Conservation (phyloP, 30 jellyfish, hydroid and myxozoan genomes). For the Hydra vulgaris region DNA sequence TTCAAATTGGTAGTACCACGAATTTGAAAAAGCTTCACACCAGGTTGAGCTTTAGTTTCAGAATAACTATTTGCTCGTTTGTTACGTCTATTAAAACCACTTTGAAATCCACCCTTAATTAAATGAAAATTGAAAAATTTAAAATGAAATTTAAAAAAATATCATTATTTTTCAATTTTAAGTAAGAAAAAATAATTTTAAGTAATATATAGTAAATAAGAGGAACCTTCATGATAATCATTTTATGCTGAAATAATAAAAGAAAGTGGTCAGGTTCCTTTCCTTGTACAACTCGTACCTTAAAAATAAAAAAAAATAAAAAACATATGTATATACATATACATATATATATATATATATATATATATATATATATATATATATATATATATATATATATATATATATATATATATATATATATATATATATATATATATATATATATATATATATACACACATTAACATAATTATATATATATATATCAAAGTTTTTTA, state of each 20-base stretch:
- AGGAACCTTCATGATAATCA: slow-evolving; percentile 74
- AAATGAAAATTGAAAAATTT: background rate
- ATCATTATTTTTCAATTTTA: background rate
- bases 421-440: no score
- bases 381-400: no score
- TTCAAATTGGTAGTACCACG: slow-evolving; percentile 85
- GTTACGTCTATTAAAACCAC: slow-evolving; percentile 62
- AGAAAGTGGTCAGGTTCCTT: slow-evolving; percentile 93
- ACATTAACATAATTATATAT: no score
- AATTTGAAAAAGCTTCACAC: slow-evolving; percentile 73
- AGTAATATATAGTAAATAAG: background rate
- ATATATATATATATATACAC: no score
- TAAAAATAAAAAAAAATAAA: background rate
- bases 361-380: no score
- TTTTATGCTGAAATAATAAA: slow-evolving; percentile 57
- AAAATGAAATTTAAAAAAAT: background rate
- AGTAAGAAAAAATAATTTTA: background rate
- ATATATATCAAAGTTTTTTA: no score
- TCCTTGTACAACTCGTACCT: slow-evolving; percentile 88
- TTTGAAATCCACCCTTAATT: slow-evolving; percentile 94
- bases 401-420: no score
- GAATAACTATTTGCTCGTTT: slow-evolving; percentile 30
- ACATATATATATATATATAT: no score
- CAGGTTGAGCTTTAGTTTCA: slow-evolving; percentile 45
- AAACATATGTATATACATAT: no score